phyloP scores from a whole-genome alignment of 1,140 invertebrate species.

The Trissolcus basalis region DNA sequence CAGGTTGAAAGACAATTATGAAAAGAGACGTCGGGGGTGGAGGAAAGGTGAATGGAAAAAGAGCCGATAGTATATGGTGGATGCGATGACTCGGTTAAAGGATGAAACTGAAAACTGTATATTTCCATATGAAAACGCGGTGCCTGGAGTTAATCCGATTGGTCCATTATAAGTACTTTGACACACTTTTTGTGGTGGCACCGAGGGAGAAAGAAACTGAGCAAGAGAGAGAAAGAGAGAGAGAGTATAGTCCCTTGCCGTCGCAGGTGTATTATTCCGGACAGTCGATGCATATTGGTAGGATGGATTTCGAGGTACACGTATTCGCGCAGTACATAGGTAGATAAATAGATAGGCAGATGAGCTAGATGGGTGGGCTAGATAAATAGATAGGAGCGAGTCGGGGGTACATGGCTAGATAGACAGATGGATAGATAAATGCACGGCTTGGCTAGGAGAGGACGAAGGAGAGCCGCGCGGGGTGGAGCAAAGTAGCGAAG shows the following conservation, averaged over 20 bases:
- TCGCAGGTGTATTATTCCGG: slow-evolving; percentile 57
- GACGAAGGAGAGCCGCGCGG: slow-evolving; percentile 13
- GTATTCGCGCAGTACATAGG: slow-evolving; percentile 5
- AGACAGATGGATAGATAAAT: slow-evolving; percentile 66
- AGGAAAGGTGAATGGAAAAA: no score
- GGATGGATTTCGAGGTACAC: slow-evolving; percentile 5
- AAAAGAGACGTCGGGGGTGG: no score
- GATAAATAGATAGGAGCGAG: slow-evolving; percentile 60
- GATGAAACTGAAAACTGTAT: slow-evolving; percentile 7
- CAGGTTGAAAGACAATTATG: slow-evolving; percentile 6
- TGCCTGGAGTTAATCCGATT: slow-evolving; percentile 13
- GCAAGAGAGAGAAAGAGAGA: no score
- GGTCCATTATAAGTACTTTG: slow-evolving; percentile 29
- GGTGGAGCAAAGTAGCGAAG: slow-evolving; percentile 44
- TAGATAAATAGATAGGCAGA: slow-evolving; percentile 54
- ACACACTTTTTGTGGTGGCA: slow-evolving; percentile 22
- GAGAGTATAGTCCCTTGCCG: slow-evolving; percentile 6
- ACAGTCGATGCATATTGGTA: slow-evolving; percentile 67
- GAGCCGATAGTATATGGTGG: no score
- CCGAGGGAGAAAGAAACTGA: no score
- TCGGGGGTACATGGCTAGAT: slow-evolving; percentile 36
- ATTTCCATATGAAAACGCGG: slow-evolving; percentile 10
- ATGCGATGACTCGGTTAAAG: slow-evolving; percentile 3
- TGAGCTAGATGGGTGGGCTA: neutral
- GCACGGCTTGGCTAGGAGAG: slow-evolving; percentile 60